These are phyloP conservation scores for Dendrolimus kikuchii DNA, from an alignment of 1,140 invertebrate species.

Conservation along the genomic window DNA sequence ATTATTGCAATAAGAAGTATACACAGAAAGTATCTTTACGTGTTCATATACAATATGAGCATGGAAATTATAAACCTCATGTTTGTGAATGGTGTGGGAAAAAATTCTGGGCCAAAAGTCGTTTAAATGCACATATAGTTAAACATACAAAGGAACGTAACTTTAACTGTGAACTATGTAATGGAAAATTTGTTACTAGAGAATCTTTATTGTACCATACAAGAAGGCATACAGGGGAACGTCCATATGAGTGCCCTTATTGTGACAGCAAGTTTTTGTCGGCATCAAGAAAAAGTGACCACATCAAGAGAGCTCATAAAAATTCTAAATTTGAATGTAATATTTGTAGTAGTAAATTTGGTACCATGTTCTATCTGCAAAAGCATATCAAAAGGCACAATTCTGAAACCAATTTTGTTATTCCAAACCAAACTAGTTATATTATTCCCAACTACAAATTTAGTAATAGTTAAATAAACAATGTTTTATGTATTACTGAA, in stretches of 20 bases:
- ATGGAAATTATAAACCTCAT: constrained; percentile 51
- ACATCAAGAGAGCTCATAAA: constrained; percentile 41
- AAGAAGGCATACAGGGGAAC: constrained; percentile 64
- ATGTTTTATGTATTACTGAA: too few species aligned
- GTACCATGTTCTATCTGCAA: constrained; percentile 26
- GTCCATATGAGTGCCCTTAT: constrained; percentile 55
- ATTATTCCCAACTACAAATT: too few species aligned
- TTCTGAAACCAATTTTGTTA: too few species aligned
- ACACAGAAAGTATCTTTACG: constrained; percentile 51
- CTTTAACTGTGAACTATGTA: constrained; percentile 52
- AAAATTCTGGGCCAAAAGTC: constrained; percentile 48
- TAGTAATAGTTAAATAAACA: too few species aligned
- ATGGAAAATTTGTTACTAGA: constrained; percentile 55
- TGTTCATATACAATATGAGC: constrained; percentile 59
- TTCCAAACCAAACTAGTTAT: too few species aligned
- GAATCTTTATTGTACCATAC: constrained; percentile 61
- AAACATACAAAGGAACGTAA: constrained; percentile 66
- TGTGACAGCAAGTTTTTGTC: constrained; percentile 48
- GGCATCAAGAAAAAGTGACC: constrained; percentile 44
- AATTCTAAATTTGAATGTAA: constrained; percentile 33
- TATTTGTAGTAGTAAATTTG: constrained; percentile 37
- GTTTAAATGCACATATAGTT: constrained; percentile 56
- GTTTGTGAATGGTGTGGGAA: constrained; percentile 55
- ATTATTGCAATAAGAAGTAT: constrained; percentile 58
- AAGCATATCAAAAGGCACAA: constrained; percentile 38